Conservation (phyloP, 2,113 vertebrate species). For the Sceloporus undulatus region DNA sequence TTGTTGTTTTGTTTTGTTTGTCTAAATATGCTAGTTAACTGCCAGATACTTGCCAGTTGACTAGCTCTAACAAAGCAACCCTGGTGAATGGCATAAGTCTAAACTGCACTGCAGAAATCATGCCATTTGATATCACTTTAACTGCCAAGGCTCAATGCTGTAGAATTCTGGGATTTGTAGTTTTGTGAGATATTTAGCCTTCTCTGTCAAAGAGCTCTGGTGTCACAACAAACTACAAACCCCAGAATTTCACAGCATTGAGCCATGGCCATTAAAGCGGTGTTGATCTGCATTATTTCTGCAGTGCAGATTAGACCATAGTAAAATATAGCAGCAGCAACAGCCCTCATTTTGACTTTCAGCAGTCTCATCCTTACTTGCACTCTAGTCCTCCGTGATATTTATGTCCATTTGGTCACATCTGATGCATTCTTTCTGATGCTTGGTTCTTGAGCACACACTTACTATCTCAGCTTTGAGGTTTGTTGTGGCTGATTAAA, state of each 20-base stretch:
- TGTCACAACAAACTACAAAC: too few species aligned
- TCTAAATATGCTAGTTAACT: too few species aligned
- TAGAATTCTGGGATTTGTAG: too few species aligned
- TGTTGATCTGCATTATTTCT: too few species aligned
- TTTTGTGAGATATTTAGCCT: too few species aligned
- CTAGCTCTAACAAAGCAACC: neutral
- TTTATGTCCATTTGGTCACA: slow-evolving; percentile 28
- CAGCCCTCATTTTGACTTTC: slow-evolving; percentile 29
- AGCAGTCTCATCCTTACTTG: slow-evolving; percentile 43
- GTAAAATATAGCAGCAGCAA: slow-evolving; percentile 16
- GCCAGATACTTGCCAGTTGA: neutral
- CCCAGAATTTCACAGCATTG: too few species aligned
- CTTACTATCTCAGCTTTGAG: slow-evolving; percentile 49
- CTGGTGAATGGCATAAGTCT: neutral
- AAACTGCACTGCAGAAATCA: too few species aligned
- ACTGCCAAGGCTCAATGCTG: too few species aligned
- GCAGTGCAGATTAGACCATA: slow-evolving; percentile 1
- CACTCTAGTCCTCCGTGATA: slow-evolving; percentile 24
- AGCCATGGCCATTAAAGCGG: too few species aligned
- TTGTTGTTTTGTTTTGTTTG: too few species aligned
- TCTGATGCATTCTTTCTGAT: slow-evolving; percentile 13
- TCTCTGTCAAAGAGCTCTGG: too few species aligned
- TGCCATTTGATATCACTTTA: too few species aligned
- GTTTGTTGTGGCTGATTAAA: slow-evolving; percentile 46
- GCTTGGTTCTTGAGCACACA: slow-evolving; percentile 35